Base-by-base conservation (phyloP, 2,113 vertebrate species). In the Acrocephalus kingi region DNA sequence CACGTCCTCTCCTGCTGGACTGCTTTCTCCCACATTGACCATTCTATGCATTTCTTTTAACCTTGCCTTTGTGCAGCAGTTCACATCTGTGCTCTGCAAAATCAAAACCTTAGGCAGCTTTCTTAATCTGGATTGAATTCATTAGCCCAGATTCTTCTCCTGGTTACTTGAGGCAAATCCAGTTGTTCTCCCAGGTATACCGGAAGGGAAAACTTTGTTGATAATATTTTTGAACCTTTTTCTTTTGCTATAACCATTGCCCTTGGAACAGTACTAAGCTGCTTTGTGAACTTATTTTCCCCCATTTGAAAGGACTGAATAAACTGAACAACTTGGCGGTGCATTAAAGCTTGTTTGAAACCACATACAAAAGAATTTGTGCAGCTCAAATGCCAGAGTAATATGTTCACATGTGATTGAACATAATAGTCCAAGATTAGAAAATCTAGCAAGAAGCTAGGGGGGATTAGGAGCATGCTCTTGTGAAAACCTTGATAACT, bases 281-380 rank as follows among this genome's bases (percentile, higher is more conserved):
- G 35, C 21, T 93, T 93, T 80, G 37, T 63, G 43, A 88, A 93
- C 51, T 91, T 82, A 31, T 69, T 81, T 94, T 93, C 79, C 27
- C 64, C 41, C 41, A 35, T 92, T 88, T 95, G 39, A 43, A 96
- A 86, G 78, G 55, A 51, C 49, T 72, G 82, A 94, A 85, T 90
- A 85, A 94, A 80, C 43, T 25, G 82, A 95, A 52, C 59, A 92
- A 90, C 68, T 94, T 94, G 82, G 64, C 4, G 2, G 56, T 21
- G 46, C 52, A 86, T 88, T 88, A 96, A 90, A 92, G 82, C 64
- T 88, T 86, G 68, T 94, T 90, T 88, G 90, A 90, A 95, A 95
- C 13, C 37, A 87, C 62, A 91, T 18, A 95, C 78, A 88, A 73
- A 91, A 91, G 81, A 80, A 56, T 85, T 69, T 96, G 67, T 77